These are phyloP conservation scores for Piscicola geometra DNA, from an alignment of 2,888 invertebrate genomes.

Conservation along the genomic window DNA sequence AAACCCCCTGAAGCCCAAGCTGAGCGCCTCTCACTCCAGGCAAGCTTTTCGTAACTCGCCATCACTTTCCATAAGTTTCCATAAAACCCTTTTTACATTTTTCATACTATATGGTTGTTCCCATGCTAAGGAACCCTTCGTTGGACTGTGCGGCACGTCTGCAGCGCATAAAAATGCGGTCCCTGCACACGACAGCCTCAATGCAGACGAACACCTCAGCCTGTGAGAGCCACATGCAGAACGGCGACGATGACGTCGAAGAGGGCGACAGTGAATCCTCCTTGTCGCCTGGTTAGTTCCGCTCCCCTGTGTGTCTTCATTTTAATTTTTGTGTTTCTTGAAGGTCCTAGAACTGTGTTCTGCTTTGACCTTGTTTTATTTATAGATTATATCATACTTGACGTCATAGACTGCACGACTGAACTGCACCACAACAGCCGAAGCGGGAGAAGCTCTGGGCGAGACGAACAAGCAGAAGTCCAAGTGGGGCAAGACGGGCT, in stretches of 20 bases:
- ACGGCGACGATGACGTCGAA: constrained; percentile 38
- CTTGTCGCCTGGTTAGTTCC: constrained; percentile 24
- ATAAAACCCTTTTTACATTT: background rate
- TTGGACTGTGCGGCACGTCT: constrained; percentile 22
- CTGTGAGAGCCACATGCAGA: no score
- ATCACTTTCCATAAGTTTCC: no score
- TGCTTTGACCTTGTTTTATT: no score
- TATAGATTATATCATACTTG: background rate
- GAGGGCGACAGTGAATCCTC: constrained; percentile 34
- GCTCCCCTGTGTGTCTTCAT: background rate
- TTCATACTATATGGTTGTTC: background rate
- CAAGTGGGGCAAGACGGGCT: background rate
- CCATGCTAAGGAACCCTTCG: constrained; percentile 21
- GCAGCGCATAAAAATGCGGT: constrained; percentile 26
- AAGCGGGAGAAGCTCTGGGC: background rate
- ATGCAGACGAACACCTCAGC: constrained; percentile 32
- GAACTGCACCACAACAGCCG: background rate
- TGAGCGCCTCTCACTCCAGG: constrained; percentile 12
- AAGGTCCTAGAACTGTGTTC: no score
- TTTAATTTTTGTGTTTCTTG: background rate
- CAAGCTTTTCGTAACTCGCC: no score
- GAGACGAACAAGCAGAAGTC: constrained; percentile 6
- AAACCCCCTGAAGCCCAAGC: constrained; percentile 29
- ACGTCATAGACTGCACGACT: background rate
- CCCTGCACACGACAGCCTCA: constrained; percentile 29